These are phyloP conservation scores for Euthynnus affinis DNA, from an alignment of 2,797 vertebrate species.

Conservation along the genomic window DNA sequence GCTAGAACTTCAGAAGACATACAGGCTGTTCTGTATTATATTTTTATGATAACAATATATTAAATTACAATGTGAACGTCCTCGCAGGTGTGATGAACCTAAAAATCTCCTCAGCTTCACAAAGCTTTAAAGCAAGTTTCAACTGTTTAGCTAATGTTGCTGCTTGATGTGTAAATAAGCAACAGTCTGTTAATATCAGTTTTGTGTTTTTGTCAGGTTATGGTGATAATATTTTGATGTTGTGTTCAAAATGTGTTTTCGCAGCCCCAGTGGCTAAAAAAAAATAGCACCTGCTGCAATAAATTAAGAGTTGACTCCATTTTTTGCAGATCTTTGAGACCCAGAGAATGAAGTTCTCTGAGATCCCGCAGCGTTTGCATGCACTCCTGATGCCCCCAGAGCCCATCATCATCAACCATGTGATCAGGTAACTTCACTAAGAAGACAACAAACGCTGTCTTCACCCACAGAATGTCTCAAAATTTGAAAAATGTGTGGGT, in stretches of 20 bases:
- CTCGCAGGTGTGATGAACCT: no score
- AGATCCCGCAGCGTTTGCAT: slow-evolving; percentile 98
- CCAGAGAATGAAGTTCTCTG: slow-evolving; percentile 98
- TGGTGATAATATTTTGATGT: no score
- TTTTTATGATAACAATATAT: no score
- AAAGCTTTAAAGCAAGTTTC: no score
- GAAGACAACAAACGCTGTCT: background rate
- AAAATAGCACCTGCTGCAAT: background rate
- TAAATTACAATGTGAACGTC: no score
- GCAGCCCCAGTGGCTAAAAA: no score
- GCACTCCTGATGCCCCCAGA: slow-evolving; percentile 98
- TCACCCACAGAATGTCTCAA: background rate
- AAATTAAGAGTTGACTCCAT: slow-evolving; percentile 11
- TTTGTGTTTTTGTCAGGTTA: no score
- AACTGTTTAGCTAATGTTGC: no score
- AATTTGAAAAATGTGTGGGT: background rate
- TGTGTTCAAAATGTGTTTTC: no score
- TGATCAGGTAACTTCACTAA: slow-evolving; percentile 91
- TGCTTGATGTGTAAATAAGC: no score
- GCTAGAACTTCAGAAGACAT: background rate
- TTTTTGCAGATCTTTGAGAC: slow-evolving; percentile 94
- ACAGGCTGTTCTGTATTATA: background rate
- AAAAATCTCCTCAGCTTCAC: no score
- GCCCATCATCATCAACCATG: slow-evolving; percentile 98
- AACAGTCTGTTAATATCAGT: no score